Base-by-base conservation (phyloP, 2,888 invertebrate species). In the Amblyjoppa proteus region DNA sequence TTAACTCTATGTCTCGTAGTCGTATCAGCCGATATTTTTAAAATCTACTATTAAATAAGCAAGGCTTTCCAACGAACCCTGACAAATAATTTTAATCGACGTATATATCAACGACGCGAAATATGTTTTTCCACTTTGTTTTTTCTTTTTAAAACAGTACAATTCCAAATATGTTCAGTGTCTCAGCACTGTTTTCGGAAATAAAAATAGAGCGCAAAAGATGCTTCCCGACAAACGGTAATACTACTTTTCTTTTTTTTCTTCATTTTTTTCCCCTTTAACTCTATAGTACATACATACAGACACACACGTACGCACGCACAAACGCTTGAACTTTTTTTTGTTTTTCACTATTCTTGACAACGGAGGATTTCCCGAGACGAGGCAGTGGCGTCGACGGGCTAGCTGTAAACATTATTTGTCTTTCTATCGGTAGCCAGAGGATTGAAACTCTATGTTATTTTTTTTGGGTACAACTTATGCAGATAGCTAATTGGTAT, bases 271-370 rank as follows among this genome's bases (percentile, higher is more conserved):
- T 28, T 70, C 3, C 53, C 16, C 51, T 77, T 56, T n/a, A 79
- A 71, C 51, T 70, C 34, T 85, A 82, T 80, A 71, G 79, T 85
- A 80, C 85, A 79, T 85, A 80, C 84, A 81, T 73, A 79, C 85
- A 82, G 69, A 79, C 71, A 70, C 68, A 70, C 70, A 20, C 82
- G 73, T 70, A 74, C 81, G 38, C 68, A 75, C 83, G 51, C 78
- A 70, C 73, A 68, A 53, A 56, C 70, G 66, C 20, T 56, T 51
- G 28, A 41, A 68, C 13, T 20, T 81, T 66, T 61, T 49, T 16
- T 49, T 13, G 25, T 11, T 83, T 38, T 41, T 25, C 25, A 61
- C 61, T 75, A 61, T 31, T 61, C 45, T 25, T 41, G 61, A 64
- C 61, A 61, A 58, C 28, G 73, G 49, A 61, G 45, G 7, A 61